A percentile compares a stretch with the other conserved stretches of the same genome.
Evolutionary conservation across 2,888 invertebrate species (phyloP).

Genomic region (Herminia tarsipennalis): DNA sequence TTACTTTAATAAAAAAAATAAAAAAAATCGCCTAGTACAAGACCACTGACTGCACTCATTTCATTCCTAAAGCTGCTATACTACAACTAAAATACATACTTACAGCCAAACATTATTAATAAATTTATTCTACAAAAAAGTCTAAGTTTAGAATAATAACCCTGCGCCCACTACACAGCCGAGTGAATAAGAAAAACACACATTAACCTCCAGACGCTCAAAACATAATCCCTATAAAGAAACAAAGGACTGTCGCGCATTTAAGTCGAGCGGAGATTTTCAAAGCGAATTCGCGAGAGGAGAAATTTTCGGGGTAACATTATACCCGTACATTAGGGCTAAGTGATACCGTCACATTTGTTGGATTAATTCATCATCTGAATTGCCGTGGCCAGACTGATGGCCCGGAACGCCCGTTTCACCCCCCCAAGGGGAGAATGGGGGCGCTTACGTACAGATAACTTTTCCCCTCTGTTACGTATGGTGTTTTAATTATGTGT

Average conservation of each 20-base stretch:
- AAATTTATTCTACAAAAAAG: not conserved
- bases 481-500: conserved; percentile 72
- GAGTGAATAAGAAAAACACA: conserved; percentile 42
- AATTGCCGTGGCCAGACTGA: conserved; percentile 86
- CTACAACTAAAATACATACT: no score
- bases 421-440: conserved; percentile 36
- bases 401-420: conserved; percentile 76
- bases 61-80: not conserved
- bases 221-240: conserved; percentile 55
- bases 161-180: not conserved
- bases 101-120: no score
- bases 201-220: conserved; percentile 48
- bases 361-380: conserved; percentile 86
- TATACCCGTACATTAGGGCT: conserved; percentile 85
- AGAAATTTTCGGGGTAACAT: conserved; percentile 80
- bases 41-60: no score
- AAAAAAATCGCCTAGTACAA: no score
- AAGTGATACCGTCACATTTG: conserved; percentile 86
- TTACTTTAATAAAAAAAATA: no score
- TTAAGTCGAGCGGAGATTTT: conserved; percentile 64
- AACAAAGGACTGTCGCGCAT: conserved; percentile 63
- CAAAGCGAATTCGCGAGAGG: conserved; percentile 58
- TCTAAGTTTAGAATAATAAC: not conserved
- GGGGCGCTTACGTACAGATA: conserved; percentile 55
- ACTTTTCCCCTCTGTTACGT: conserved; percentile 66